Percentiles rank a stretch among this genome's conserved stretches.
Evolutionary conservation across 2,888 invertebrate genomes (phyloP).

Genomic region (Incurvaria masculella): DNA sequence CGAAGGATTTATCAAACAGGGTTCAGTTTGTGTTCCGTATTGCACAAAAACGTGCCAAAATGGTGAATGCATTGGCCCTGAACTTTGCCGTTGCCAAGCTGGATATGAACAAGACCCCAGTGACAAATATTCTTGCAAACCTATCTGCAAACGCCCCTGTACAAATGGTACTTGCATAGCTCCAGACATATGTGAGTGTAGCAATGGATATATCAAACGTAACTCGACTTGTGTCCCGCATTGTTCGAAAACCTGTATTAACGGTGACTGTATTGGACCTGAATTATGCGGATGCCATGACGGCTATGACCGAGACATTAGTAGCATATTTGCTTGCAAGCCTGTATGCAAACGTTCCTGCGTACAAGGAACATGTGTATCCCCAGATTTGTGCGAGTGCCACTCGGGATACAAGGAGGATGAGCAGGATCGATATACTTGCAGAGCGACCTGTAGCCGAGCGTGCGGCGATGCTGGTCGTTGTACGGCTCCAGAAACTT

Average conservation of each 20-base stretch:
- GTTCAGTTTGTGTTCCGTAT: constrained; percentile 10
- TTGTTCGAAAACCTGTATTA: constrained; percentile 8
- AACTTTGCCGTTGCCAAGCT: constrained; percentile 2
- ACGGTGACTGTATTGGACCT: constrained; percentile 12
- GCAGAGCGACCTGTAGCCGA: constrained; percentile 5
- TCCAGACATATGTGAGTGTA: constrained; percentile 17
- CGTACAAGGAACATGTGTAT: constrained; percentile 18
- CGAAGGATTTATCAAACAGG: constrained; percentile 20
- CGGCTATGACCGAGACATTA: constrained; percentile 19
- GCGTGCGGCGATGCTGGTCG: constrained; percentile 13
- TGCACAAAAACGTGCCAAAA: constrained; percentile 24
- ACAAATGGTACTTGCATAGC: constrained; percentile 20
- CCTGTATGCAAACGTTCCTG: constrained; percentile 23
- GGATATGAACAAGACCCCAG: constrained; percentile 2
- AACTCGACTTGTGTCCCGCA: constrained; percentile 6
- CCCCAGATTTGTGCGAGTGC: constrained; percentile 4
- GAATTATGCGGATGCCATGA: constrained; percentile 17
- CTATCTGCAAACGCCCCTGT: constrained; percentile 13
- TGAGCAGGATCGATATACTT: neutral
- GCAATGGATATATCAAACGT: constrained; percentile 11
- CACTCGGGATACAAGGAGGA: constrained; percentile 1
- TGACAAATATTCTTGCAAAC: constrained; percentile 4
- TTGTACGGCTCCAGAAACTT: constrained; percentile 12
- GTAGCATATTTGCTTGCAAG: constrained; percentile 6
- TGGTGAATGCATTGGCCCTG: constrained; percentile 15